Base-by-base conservation (phyloP, 1,140 invertebrate species). In the Sinonovacula constricta region DNA sequence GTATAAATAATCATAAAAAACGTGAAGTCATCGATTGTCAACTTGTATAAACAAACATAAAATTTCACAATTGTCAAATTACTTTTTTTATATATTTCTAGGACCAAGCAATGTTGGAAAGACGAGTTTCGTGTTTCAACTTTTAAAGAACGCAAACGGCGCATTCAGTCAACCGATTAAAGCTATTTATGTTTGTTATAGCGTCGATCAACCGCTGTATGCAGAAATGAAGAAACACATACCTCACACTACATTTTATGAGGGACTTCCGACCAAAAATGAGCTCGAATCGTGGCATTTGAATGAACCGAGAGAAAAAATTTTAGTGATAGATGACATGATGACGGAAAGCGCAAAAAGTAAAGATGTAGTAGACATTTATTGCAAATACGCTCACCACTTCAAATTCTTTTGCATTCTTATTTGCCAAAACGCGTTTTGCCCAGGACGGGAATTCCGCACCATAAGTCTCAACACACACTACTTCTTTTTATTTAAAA, bases 401-500 rank as follows among this genome's bases (percentile, higher is more conserved):
- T 51, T 49, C 39, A 67, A 67, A 53, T 67, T 67, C 36, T 67
- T 67, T 67, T 68, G 66, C 49, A 31, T 68, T 68, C 66, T 68
- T 22, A 66, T 66, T 26, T 66, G 63, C 36, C 63, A 66, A 49
- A 66, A 66, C 51, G 36, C 36, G 34, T 54, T 68, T 68, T 68
- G 66, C 33, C 66, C 45, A 1, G 66, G 66, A 30, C 66, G 63
- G 2, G 63, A 67, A 26, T 67, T 68, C 24, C 22, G 66, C 3
- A 59, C 53, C 2, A 57, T 70, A 2, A 36, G 53, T 59, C 24
- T 70, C 2, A 70, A 70, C 34, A 57, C 68, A 4, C 68, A 59
- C 34, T 70, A 39, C 22, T 70, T 69, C 51, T 31, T 69, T 69
- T n/a, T 69, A n/a, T 69, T 69, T 56, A 69, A 53, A 69, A 69